Base-by-base conservation (phyloP, 37 sponge, comb jelly and placozoan species). In the Cladorhizidae sp. region DNA sequence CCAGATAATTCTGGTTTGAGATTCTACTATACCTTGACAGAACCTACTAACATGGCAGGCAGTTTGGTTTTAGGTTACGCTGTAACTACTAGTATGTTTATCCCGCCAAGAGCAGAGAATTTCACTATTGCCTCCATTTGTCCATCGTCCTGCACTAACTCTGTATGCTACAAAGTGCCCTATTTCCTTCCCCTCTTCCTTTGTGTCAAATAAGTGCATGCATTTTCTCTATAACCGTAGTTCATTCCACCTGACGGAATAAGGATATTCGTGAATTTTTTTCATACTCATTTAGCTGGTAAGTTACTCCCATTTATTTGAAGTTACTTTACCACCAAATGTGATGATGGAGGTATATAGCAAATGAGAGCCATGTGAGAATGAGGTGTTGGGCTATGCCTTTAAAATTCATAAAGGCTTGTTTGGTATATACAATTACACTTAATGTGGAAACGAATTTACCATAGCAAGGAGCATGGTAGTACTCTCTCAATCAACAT, bases 281-380 rank as follows among this genome's bases (percentile, higher is more conserved):
- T 85, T 2, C 86, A 85, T 58, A 77, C 79, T 32, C 86, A 85
- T 39, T 49, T 72, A 39, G 71, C 45, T 0, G 86, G 86, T 85
- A 71, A 43, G n/a, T n/a, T n/a, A n/a, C n/a, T n/a, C n/a, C n/a
- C n/a, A n/a, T n/a, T n/a, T n/a, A n/a, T n/a, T n/a, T n/a, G n/a
- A n/a, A n/a, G n/a, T n/a, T n/a, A n/a, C n/a, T n/a, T n/a, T n/a
- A n/a, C n/a, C n/a, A n/a, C n/a, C n/a, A n/a, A n/a, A n/a, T n/a
- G n/a, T n/a, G n/a, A n/a, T n/a, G n/a, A n/a, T n/a, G n/a, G n/a
- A n/a, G n/a, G n/a, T n/a, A n/a, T n/a, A n/a, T n/a, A n/a, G n/a
- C n/a, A n/a, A n/a, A n/a, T n/a, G n/a, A n/a, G n/a, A n/a, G n/a
- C n/a, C n/a, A n/a, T n/a, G n/a, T n/a, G n/a, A n/a, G n/a, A n/a